Evolutionary conservation across 2,113 vertebrate genomes (phyloP).

Genomic region (Syngnathus floridae): DNA sequence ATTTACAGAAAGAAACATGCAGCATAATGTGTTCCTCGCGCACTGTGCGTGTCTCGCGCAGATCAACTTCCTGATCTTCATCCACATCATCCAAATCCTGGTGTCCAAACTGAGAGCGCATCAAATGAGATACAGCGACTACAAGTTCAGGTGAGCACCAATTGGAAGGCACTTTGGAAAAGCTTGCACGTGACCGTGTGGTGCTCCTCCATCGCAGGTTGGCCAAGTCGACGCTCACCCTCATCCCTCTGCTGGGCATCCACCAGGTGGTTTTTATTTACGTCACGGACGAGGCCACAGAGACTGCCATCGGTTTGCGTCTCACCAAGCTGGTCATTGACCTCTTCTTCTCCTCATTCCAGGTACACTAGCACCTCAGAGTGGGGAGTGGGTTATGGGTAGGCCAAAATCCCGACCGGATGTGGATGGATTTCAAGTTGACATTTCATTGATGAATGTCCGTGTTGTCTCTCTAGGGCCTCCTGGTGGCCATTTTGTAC

Average conservation of each 20-base stretch:
- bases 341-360: constrained; percentile 92
- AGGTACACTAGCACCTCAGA: constrained; percentile 64
- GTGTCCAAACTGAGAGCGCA: constrained; percentile 86
- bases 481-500: constrained; percentile 95
- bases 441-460: not conserved
- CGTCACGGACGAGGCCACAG: constrained; percentile 81
- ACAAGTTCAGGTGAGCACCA: constrained; percentile 80
- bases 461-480: constrained; percentile 73
- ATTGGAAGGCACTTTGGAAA: not conserved
- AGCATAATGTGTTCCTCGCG: not conserved
- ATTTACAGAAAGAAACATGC: no score
- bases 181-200: not conserved
- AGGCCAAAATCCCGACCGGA: no score
- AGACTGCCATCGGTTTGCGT: constrained; percentile 76
- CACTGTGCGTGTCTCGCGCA: constrained; percentile 46
- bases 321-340: constrained; percentile 88
- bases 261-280: constrained; percentile 89
- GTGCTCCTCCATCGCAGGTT: constrained; percentile 66
- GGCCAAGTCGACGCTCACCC: constrained; percentile 90
- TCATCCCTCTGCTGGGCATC: constrained; percentile 92
- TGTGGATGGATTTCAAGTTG: no score
- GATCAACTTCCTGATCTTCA: constrained; percentile 95
- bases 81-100: constrained; percentile 86
- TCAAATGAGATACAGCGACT: constrained; percentile 91
- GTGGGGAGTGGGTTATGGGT: no score